Evolutionary conservation across 2,888 invertebrate genomes (phyloP), one percentile per base, ranked within the genome.

Genomic region (Macroteleia sp.): DNA sequence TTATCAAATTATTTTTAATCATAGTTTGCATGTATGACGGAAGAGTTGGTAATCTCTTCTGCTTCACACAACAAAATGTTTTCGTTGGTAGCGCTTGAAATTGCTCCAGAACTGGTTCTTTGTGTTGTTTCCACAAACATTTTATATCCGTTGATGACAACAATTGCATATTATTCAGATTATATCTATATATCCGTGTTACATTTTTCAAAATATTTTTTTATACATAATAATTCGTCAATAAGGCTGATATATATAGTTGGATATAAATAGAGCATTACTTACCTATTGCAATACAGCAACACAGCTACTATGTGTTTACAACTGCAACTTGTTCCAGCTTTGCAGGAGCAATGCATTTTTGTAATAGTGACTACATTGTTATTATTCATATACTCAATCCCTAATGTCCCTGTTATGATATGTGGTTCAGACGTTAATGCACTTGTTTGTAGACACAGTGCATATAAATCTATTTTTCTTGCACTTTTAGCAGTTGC

Each of bases 311-410:
- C 69, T 0, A 62, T 56, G 14, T 76, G 69, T 25, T 69, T 76
- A 16, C 69, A 76, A 3, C 16, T 12, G 10, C 39, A 48, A 42
- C 70, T 70, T 3, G 39, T 36, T 1, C 67, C 69, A 2, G 69
- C 69, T 48, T 69, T 69, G 48, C 69, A 76, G 0, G 69, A 34
- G n/a, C 67, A 75, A 17, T 36, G 1, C 39, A 75, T 75, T 34
- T 54, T 61, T 41, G 39, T 12, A 25, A 75, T 61, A 14, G 3
- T 12, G 10, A 71, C 34, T 12, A 22, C 25, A 41, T 41, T 19
- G n/a, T 41, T n/a, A 44, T 34, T 32, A 25, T 25, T 25, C 4
- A 25, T 25, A 25, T 6, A 5, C 6, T 25, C 25, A 52, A 17
- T 30, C 8, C 9, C 16, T 6, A 9, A 32, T 42, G 14, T 17